These are phyloP conservation scores for Momotus momota DNA, from an alignment of 2,797 vertebrate genomes.

Conservation along the genomic window DNA sequence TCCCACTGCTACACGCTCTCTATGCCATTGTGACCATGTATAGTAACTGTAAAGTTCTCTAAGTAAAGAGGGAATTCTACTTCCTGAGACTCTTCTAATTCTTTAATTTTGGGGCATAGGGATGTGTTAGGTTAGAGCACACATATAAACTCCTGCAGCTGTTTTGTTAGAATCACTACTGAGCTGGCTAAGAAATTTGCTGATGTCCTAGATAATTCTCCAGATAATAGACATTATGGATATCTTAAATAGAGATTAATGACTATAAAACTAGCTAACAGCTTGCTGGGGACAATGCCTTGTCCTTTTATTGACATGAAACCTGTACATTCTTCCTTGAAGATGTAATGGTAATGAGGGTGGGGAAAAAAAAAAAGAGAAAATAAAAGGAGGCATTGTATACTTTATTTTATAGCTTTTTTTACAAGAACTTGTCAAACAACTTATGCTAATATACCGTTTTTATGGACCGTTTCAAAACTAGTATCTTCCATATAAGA, in stretches of 20 bases:
- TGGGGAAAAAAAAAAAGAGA: neutral
- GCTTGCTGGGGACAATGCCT: neutral
- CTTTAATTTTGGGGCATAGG: neutral
- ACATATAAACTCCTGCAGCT: neutral
- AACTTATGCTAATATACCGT: neutral
- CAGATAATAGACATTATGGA: neutral
- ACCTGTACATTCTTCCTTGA: neutral
- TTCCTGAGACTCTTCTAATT: neutral
- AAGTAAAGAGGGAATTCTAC: neutral
- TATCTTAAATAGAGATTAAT: slow-evolving; percentile 3
- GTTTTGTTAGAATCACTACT: neutral
- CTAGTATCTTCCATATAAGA: neutral
- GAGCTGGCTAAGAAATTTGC: neutral
- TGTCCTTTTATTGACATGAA: neutral
- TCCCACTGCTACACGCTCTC: neutral
- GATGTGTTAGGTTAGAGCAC: neutral
- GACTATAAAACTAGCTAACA: neutral
- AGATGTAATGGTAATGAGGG: neutral
- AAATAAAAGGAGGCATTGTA: neutral
- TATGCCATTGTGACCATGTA: neutral
- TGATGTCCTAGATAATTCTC: neutral
- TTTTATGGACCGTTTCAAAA: neutral
- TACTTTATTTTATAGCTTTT: neutral
- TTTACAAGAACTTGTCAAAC: neutral
- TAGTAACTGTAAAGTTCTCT: neutral